Evolutionary conservation across 2,888 invertebrate genomes (phyloP).

Genomic region (Folsomia candida): DNA sequence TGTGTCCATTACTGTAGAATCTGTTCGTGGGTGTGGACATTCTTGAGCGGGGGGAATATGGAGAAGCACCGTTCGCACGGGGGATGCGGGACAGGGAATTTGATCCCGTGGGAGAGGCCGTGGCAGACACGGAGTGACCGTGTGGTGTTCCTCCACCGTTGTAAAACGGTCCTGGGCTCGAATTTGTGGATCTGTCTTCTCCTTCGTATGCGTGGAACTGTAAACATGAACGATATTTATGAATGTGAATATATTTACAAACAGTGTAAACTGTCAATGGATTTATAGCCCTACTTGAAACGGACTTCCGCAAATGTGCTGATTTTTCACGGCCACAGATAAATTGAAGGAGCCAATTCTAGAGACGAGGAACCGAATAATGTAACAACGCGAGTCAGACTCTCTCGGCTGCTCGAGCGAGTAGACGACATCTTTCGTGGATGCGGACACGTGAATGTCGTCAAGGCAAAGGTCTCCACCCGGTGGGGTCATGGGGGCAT

Average conservation of each 20-base stretch:
- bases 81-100: conserved; percentile 45
- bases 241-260: too few species aligned
- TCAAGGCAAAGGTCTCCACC: conserved; percentile 42
- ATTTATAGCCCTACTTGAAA: conserved; percentile 38
- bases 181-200: conserved; percentile 44
- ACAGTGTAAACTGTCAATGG: background rate
- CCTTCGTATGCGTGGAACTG: conserved; percentile 49
- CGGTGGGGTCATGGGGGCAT: conserved; percentile 45
- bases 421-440: conserved; percentile 49
- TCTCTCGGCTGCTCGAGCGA: conserved; percentile 48
- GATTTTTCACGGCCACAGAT: conserved; percentile 46
- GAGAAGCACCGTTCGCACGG: conserved; percentile 46
- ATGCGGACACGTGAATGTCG: conserved; percentile 46
- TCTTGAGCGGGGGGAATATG: conserved; percentile 47
- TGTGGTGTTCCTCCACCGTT: conserved; percentile 22
- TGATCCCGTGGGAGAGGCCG: conserved; percentile 41
- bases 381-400: conserved; percentile 44
- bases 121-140: conserved; percentile 25
- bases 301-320: conserved; percentile 49
- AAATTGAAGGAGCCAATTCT: conserved; percentile 47
- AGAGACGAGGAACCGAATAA: conserved; percentile 49
- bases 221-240: too few species aligned
- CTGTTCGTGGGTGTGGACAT: conserved; percentile 49
- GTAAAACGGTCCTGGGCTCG: conserved; percentile 43
- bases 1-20: conserved; percentile 39